phyloP scores from a whole-genome alignment of 2,888 invertebrate genomes.

The Amphipoea lucens region DNA sequence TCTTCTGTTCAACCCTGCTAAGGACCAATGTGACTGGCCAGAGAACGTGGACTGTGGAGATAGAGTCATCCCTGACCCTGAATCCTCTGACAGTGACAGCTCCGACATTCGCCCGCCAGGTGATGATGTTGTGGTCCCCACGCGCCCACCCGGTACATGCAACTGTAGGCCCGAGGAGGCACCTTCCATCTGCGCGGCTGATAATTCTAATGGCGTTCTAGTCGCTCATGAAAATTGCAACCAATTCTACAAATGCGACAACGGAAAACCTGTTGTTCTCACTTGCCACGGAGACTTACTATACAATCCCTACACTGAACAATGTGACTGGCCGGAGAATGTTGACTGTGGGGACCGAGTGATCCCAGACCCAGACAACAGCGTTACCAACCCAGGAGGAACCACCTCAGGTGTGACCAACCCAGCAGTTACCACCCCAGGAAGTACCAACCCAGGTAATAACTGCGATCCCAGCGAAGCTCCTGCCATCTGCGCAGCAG shows the following conservation, averaged over 20 bases:
- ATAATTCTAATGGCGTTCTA: conserved; percentile 66
- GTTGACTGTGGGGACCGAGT: conserved; percentile 69
- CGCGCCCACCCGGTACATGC: conserved; percentile 13
- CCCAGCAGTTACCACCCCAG: background rate
- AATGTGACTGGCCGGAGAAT: conserved; percentile 74
- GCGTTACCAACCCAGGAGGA: conserved; percentile 5
- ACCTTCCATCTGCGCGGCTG: conserved; percentile 68
- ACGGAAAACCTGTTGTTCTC: background rate
- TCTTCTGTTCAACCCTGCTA: conserved; percentile 69
- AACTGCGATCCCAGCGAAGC: conserved; percentile 69
- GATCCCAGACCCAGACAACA: background rate
- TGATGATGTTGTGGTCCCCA: conserved; percentile 28
- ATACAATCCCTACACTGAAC: conserved; percentile 55
- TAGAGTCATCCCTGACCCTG: conserved; percentile 48
- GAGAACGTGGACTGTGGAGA: conserved; percentile 71
- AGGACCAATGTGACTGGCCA: conserved; percentile 73
- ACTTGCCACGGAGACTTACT: background rate
- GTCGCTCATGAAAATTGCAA: conserved; percentile 75
- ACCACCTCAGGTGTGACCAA: background rate
- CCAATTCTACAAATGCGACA: conserved; percentile 63
- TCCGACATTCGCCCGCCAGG: conserved; percentile 14
- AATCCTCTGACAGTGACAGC: conserved; percentile 35
- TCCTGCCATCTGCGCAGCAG: conserved; percentile 67
- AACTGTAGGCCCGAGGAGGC: conserved; percentile 65
- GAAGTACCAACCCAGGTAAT: conserved; percentile 29